phyloP scores from a whole-genome alignment of 2,888 invertebrate species.

The Tetranychus truncatus region DNA sequence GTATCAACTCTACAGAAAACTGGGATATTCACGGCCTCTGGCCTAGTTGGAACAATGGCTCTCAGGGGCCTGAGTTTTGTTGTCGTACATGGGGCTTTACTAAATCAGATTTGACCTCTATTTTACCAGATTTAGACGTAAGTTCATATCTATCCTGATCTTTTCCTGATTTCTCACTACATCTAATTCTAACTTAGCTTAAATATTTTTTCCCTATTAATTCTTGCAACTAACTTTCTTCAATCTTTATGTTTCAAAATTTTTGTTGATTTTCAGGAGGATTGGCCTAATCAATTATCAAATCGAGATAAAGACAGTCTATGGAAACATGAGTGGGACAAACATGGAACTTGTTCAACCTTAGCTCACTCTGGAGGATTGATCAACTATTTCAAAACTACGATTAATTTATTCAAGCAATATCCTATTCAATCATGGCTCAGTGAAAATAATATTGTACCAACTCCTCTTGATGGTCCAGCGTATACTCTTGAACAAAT shows the following conservation, averaged over 20 bases:
- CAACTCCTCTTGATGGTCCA: neutral
- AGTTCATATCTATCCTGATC: neutral
- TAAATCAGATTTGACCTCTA: neutral
- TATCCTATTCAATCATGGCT: conserved; percentile 15
- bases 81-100: neutral
- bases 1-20: neutral
- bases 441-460: conserved; percentile 8
- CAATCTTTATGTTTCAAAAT: neutral
- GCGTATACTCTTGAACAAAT: neutral
- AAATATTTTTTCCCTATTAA: no score
- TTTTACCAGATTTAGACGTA: neutral
- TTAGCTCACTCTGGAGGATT: neutral
- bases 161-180: neutral
- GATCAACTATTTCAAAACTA: conserved; percentile 17
- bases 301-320: conserved; percentile 12
- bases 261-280: neutral
- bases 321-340: conserved; percentile 21
- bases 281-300: neutral
- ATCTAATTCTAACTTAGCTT: no score
- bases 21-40: conserved; percentile 3
- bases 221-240: no score
- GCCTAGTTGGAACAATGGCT: neutral
- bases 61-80: neutral
- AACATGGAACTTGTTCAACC: conserved; percentile 16
- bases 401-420: conserved; percentile 9